Base-by-base conservation (phyloP, 1,140 invertebrate genomes). In the Zaprionus inermis region DNA sequence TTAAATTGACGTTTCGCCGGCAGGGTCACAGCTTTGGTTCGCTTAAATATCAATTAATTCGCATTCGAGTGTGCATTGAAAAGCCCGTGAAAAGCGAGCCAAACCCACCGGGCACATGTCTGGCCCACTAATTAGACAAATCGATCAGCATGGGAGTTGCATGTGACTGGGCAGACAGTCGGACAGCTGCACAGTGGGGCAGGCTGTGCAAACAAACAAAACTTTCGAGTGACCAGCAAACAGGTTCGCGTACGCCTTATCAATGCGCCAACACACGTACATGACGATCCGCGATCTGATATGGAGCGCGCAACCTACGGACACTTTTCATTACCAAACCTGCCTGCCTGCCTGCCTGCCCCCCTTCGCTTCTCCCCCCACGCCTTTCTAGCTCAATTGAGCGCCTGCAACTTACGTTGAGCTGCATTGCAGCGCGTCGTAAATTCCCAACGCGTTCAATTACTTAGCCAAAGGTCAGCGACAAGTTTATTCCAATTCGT, bases 11-110 rank as follows among this genome's bases (percentile, higher is more conserved):
- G 61, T 49, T 70, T 67, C 58, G 78, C 81, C 16, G 81, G 73
- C 73, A 86, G 76, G 83, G 84, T 74, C 76, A 68, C 67, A 88
- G 77, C 63, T 69, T 61, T 64, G 69, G 63, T 18, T 46, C 72
- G 79, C 80, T 88, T 75, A 89, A 83, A 88, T 88, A 89, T 78
- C 83, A 88, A 89, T 88, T 83, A 88, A 70, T 59, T 38, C 9
- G 24, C 14, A 64, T n/a, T n/a, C n/a, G 51, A 52, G 32, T 32
- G 36, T 12, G 5, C 30, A 16, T 9, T 18, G 24, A 60, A 54
- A 56, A 60, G 14, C 32, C n/a, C 30, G 28, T 63, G 38, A 55
- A 63, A 63, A 61, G 18, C 20, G 5, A 24, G 18, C 57, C 41
- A 28, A 28, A 44, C 5, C n/a, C 36, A 28, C 49, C 51, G 5